These are phyloP conservation scores for Diogma glabrata DNA, from an alignment of 2,888 invertebrate species.

Conservation along the genomic window DNA sequence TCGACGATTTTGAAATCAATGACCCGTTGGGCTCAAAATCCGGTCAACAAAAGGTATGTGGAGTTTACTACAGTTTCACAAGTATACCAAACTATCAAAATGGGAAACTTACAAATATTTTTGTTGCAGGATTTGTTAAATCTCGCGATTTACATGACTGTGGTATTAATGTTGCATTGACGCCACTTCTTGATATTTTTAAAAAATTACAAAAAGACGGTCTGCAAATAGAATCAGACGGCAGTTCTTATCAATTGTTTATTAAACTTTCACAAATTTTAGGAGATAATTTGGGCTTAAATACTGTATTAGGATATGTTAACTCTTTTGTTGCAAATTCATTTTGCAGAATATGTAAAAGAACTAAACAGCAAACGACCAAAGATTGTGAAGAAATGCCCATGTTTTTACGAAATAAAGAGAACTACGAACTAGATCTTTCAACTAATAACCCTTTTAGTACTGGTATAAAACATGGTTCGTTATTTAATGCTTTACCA, in stretches of 20 bases:
- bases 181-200: neutral
- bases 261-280: neutral
- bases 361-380: neutral
- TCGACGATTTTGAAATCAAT: neutral
- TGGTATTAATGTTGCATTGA: neutral
- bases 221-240: neutral
- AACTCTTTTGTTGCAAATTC: no score
- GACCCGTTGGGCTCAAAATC: neutral
- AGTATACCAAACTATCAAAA: neutral
- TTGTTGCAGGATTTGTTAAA: slow-evolving; percentile 3
- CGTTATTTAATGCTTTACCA: neutral
- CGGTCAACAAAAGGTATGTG: neutral
- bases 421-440: neutral
- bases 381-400: neutral
- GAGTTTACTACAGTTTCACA: neutral
- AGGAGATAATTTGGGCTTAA: no score
- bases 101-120: neutral
- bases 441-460: neutral
- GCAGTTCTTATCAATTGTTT: neutral
- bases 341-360: neutral
- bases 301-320: no score
- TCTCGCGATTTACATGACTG: neutral
- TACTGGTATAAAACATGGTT: neutral
- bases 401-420: neutral
- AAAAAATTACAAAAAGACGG: neutral